Conservation (phyloP, 2,888 invertebrate species). For the Drosophila sordidapex region DNA sequence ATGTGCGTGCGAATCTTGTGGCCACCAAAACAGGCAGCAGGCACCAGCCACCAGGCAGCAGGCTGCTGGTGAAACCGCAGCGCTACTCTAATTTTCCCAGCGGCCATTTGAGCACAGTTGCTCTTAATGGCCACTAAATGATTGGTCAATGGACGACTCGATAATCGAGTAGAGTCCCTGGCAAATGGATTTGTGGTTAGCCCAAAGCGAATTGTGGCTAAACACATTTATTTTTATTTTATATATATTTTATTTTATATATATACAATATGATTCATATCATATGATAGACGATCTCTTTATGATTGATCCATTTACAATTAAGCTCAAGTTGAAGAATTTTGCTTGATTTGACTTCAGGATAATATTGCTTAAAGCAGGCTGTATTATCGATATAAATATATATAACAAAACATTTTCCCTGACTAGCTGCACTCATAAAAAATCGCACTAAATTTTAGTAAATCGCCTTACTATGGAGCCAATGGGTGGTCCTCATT, state of each 20-base stretch:
- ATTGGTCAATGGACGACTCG: constrained; percentile 47
- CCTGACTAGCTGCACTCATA: background rate
- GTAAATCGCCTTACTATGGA: background rate
- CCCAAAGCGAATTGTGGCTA: constrained; percentile 22
- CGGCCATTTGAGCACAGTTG: constrained; percentile 30
- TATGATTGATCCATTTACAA: background rate
- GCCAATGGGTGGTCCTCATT: background rate
- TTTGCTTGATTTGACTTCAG: background rate
- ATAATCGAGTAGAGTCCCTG: constrained; percentile 71
- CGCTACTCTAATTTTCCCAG: constrained; percentile 76
- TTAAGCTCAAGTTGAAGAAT: background rate
- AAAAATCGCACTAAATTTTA: background rate
- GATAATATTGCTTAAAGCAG: background rate
- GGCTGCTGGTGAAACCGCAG: constrained; percentile 51
- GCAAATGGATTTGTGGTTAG: constrained; percentile 60
- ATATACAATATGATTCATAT: background rate
- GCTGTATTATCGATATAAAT: rapidly evolving
- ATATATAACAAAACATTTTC: rapidly evolving
- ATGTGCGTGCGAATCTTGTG: constrained; percentile 74
- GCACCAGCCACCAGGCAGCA: constrained; percentile 22
- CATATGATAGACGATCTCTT: background rate
- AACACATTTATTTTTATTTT: background rate
- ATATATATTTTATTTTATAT: background rate
- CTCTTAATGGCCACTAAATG: constrained; percentile 52
- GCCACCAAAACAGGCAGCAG: constrained; percentile 43